Conservation (phyloP, 2,888 invertebrate genomes). For the Gryllus longicercus region DNA sequence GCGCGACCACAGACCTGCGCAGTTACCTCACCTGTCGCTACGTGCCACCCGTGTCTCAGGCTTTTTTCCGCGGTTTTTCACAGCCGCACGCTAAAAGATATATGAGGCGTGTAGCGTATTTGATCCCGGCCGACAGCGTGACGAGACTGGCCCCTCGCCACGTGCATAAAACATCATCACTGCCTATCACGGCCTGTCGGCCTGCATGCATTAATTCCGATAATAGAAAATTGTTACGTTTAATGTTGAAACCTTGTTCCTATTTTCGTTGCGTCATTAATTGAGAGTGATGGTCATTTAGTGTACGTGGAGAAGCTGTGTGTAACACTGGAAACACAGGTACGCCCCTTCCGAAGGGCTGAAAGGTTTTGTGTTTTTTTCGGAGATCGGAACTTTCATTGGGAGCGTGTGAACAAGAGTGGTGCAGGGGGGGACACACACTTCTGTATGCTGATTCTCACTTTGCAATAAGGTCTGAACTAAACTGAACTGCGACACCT, state of each 20-base stretch:
- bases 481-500: no score
- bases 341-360: no score
- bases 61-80: background rate
- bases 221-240: conserved; percentile 17
- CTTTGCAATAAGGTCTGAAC: no score
- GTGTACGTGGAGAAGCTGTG: background rate
- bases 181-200: background rate
- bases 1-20: no score
- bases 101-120: background rate
- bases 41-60: no score
- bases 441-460: no score
- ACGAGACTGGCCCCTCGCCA: background rate
- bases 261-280: conserved; percentile 6
- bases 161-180: conserved; percentile 17
- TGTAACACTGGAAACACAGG: background rate
- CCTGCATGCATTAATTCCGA: conserved; percentile 17
- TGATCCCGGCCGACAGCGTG: background rate
- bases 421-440: no score
- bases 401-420: no score
- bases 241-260: conserved; percentile 10
- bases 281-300: conserved; percentile 17
- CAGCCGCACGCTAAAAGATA: background rate
- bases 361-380: no score
- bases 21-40: no score
- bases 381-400: no score